Evolutionary conservation across 1,140 invertebrate species (phyloP).

Genomic region (Ooceraea biroi): DNA sequence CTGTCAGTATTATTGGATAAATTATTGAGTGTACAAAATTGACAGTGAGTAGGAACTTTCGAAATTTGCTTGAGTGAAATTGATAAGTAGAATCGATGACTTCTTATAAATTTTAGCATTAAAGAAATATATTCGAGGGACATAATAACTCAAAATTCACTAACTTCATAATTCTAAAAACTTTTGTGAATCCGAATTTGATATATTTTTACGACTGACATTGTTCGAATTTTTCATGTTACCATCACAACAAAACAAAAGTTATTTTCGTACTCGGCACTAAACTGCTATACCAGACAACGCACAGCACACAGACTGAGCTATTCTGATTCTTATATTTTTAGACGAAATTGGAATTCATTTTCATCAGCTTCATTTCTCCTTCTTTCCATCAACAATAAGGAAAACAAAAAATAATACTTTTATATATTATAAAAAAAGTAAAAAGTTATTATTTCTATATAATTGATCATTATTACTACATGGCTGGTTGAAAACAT

Average conservation of each 20-base stretch:
- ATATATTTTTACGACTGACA: neutral
- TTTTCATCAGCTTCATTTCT: constrained; percentile 30
- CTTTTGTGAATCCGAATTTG: neutral
- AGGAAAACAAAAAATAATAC: no score
- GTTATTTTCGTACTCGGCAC: constrained; percentile 80
- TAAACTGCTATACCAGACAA: constrained; percentile 76
- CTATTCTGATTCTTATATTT: constrained; percentile 80
- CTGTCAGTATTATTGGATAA: constrained; percentile 78
- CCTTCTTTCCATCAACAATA: no score
- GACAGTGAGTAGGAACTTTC: neutral
- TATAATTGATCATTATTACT: no score
- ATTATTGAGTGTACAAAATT: constrained; percentile 75
- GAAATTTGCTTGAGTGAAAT: neutral
- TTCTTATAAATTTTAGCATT: neutral
- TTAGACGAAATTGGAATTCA: constrained; percentile 72
- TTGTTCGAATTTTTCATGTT: neutral
- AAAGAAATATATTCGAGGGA: neutral
- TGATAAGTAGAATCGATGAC: neutral
- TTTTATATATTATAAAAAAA: no score
- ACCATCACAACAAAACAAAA: constrained; percentile 52
- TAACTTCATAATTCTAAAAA: neutral
- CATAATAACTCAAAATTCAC: neutral
- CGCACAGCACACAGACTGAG: constrained; percentile 72
- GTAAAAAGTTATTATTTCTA: no score
- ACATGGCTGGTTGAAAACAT: no score